A percentile compares a stretch with the other conserved stretches of the same genome.
Evolutionary conservation across 1,140 invertebrate species (phyloP).

Genomic region (Anastatus disparis): DNA sequence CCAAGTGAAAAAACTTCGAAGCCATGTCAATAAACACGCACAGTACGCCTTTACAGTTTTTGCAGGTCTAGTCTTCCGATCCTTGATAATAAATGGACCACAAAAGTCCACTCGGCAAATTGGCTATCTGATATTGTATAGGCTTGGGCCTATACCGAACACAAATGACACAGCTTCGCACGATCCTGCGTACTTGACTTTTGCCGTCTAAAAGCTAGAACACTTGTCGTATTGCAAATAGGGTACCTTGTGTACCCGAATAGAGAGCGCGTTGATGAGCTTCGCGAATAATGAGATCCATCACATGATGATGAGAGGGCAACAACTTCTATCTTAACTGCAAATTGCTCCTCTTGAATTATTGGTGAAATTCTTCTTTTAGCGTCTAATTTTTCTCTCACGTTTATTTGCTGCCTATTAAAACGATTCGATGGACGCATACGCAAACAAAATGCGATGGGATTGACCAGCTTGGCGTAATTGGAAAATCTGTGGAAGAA

Average conservation of each 20-base stretch:
- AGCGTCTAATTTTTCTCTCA: not conserved
- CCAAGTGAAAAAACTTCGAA: constrained; percentile 34
- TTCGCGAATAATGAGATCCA: too few relatives aligned
- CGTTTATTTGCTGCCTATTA: not conserved
- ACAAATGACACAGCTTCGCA: constrained; percentile 41
- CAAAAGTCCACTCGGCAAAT: constrained; percentile 41
- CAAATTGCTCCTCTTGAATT: not conserved
- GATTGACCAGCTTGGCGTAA: not conserved
- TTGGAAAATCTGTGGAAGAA: too few relatives aligned
- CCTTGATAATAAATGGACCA: constrained; percentile 44
- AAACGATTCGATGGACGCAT: not conserved
- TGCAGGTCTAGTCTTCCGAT: constrained; percentile 28
- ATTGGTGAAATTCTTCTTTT: not conserved
- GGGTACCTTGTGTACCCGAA: constrained; percentile 31
- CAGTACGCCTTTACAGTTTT: constrained; percentile 45
- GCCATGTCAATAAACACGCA: constrained; percentile 35
- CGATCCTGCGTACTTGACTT: constrained; percentile 28
- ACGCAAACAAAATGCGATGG: not conserved
- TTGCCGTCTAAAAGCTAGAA: constrained; percentile 13
- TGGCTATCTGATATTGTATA: too few relatives aligned
- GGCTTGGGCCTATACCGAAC: constrained; percentile 35
- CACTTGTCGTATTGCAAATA: constrained; percentile 2
- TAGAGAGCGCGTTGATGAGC: not conserved
- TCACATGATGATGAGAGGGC: constrained; percentile 35
- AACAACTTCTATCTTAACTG: constrained; percentile 19